Percentiles rank a stretch among this genome's conserved stretches.
Conservation (phyloP, 2,888 invertebrate species). For the Athetis lepigone region DNA sequence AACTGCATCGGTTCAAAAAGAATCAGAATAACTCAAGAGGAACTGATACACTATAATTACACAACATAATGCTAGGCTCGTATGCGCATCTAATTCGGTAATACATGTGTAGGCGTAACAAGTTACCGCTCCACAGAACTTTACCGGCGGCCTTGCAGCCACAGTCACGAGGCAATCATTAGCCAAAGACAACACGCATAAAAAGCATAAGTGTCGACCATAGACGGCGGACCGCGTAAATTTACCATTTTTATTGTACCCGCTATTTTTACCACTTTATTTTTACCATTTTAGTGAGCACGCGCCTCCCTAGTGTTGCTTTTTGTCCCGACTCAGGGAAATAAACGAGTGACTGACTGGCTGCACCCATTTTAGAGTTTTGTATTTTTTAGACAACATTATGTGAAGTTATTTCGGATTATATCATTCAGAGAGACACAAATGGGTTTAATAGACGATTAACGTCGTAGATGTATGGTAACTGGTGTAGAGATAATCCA, state of each 20-base stretch:
- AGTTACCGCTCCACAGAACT: conserved; percentile 67
- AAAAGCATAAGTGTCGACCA: conserved; percentile 88
- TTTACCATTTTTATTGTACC: conserved; percentile 88
- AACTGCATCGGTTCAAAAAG: not conserved
- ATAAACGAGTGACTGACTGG: conserved; percentile 65
- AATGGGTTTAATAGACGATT: conserved; percentile 56
- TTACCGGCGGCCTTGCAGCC: conserved; percentile 75
- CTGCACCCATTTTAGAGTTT: conserved; percentile 69
- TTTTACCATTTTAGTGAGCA: conserved; percentile 85
- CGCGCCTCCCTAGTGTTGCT: conserved; percentile 80
- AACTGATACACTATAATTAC: conserved; percentile 47
- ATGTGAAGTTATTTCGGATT: conserved; percentile 61
- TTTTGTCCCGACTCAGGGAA: conserved; percentile 78
- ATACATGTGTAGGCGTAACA: conserved; percentile 58
- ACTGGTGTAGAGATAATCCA: conserved; percentile 33
- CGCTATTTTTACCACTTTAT: conserved; percentile 84
- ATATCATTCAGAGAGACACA: conserved; percentile 63
- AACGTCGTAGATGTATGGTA: conserved; percentile 54
- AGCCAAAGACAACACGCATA: conserved; percentile 89
- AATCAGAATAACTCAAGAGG: conserved; percentile 24
- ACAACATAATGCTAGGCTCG: conserved; percentile 30
- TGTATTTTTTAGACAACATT: conserved; percentile 60
- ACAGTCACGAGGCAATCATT: conserved; percentile 82
- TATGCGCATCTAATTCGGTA: conserved; percentile 51
- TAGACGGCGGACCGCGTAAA: conserved; percentile 85